These are phyloP conservation scores for Sebastes baramenuke DNA, from an alignment of 2,797 vertebrate species.

Conservation along the genomic window DNA sequence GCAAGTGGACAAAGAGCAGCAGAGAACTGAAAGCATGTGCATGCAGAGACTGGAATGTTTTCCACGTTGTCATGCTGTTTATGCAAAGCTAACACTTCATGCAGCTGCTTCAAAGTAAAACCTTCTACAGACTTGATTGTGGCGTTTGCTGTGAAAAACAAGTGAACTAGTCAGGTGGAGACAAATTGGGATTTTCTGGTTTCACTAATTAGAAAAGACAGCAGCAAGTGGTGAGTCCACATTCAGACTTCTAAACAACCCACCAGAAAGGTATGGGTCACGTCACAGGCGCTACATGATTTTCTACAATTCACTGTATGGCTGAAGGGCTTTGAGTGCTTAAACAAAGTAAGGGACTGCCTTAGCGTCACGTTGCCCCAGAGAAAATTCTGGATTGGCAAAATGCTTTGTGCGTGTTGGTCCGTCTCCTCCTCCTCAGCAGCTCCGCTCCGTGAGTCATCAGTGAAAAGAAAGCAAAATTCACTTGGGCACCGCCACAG, in stretches of 20 bases:
- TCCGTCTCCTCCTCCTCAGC: conserved; percentile 16
- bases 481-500: conserved; percentile 26
- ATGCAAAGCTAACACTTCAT: conserved; percentile 16
- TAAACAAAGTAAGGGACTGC: conserved; percentile 7
- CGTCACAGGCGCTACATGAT: not conserved
- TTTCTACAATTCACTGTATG: conserved; percentile 1
- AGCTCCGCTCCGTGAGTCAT: conserved; percentile 43
- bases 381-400: conserved; percentile 33
- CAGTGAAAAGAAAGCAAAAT: conserved; percentile 55
- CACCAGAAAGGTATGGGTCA: conserved; percentile 23
- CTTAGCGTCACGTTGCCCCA: conserved; percentile 1
- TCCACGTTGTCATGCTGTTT: not conserved
- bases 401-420: conserved; percentile 10
- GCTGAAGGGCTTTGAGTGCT: conserved; percentile 9
- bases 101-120: conserved; percentile 33
- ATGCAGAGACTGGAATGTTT: not conserved
- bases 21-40: not conserved
- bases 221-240: not conserved
- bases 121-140: conserved; percentile 10
- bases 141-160: not conserved
- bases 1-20: not conserved
- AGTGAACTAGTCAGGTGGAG: conserved; percentile 7
- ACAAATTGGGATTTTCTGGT: conserved; percentile 24
- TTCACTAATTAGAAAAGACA: conserved; percentile 33
- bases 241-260: conserved; percentile 10